Percentiles rank a stretch among this genome's conserved stretches.
Conservation (phyloP, 1,140 invertebrate species). For the Psix sp. region DNA sequence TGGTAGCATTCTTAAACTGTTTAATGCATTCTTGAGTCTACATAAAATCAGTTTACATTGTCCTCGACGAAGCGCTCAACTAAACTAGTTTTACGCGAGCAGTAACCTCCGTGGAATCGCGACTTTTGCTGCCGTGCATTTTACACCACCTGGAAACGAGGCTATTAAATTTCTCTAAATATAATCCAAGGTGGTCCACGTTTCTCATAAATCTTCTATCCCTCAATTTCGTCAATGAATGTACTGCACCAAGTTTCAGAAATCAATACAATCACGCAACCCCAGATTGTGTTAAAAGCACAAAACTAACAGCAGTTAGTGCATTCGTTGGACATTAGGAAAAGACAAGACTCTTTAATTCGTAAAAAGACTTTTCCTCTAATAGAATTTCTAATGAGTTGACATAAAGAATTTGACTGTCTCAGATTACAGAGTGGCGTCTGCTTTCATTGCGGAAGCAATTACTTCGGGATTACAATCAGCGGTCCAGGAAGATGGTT, state of each 20-base stretch:
- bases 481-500: slow-evolving; percentile 62
- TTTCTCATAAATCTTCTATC: neutral
- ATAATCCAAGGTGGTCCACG: slow-evolving; percentile 2
- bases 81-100: slow-evolving; percentile 32
- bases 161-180: slow-evolving; percentile 23
- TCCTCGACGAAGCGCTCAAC: slow-evolving; percentile 35
- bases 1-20: slow-evolving; percentile 43
- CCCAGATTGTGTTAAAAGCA: neutral
- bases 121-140: slow-evolving; percentile 10
- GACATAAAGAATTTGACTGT: slow-evolving; percentile 44
- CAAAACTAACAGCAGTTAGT: neutral
- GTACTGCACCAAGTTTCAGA: neutral
- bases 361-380: slow-evolving; percentile 33
- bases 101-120: slow-evolving; percentile 24
- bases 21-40: slow-evolving; percentile 36
- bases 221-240: neutral
- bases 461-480: slow-evolving; percentile 46
- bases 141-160: slow-evolving; percentile 17
- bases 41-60: slow-evolving; percentile 52
- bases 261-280: neutral
- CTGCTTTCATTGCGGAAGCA: slow-evolving; percentile 49
- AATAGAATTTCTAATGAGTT: slow-evolving; percentile 48
- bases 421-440: slow-evolving; percentile 34
- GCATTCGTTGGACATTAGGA: too few relatives aligned
- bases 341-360: slow-evolving; percentile 12